These are phyloP conservation scores for Aromia moschata DNA, from an alignment of 2,888 invertebrate genomes.

Conservation along the genomic window DNA sequence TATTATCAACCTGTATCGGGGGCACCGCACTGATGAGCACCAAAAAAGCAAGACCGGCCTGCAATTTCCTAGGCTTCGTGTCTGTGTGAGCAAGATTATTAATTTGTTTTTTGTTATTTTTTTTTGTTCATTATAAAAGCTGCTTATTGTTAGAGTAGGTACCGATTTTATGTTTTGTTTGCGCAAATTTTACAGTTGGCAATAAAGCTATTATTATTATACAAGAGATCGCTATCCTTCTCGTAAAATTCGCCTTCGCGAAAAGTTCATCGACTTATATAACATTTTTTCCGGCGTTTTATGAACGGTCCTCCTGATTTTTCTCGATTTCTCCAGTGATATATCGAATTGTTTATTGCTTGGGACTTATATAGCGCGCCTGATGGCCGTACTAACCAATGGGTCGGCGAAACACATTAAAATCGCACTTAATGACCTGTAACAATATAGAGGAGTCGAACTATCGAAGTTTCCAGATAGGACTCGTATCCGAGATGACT, in stretches of 20 bases:
- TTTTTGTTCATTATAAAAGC: too few species aligned
- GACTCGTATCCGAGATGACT: neutral
- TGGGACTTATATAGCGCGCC: neutral
- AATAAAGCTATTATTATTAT: too few species aligned
- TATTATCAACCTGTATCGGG: too few species aligned
- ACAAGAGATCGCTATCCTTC: neutral
- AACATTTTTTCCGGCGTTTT: neutral
- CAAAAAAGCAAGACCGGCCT: too few species aligned
- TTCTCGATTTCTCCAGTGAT: neutral
- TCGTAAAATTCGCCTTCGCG: neutral
- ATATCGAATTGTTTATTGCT: neutral
- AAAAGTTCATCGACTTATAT: neutral
- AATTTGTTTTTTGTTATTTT: too few species aligned
- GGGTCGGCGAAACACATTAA: conserved; percentile 35
- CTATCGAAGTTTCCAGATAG: neutral
- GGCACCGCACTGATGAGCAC: too few species aligned
- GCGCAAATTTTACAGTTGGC: too few species aligned
- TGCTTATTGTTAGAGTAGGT: too few species aligned
- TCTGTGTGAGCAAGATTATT: too few species aligned
- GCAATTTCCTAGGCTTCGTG: too few species aligned
- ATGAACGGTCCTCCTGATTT: neutral
- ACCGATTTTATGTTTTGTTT: too few species aligned
- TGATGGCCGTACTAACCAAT: conserved; percentile 20
- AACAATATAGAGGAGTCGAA: neutral
- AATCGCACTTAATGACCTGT: conserved; percentile 37